A percentile compares a stretch with the other conserved stretches of the same genome.
Conservation (phyloP, 2,888 invertebrate genomes). For the Macrophya alboannulata region DNA sequence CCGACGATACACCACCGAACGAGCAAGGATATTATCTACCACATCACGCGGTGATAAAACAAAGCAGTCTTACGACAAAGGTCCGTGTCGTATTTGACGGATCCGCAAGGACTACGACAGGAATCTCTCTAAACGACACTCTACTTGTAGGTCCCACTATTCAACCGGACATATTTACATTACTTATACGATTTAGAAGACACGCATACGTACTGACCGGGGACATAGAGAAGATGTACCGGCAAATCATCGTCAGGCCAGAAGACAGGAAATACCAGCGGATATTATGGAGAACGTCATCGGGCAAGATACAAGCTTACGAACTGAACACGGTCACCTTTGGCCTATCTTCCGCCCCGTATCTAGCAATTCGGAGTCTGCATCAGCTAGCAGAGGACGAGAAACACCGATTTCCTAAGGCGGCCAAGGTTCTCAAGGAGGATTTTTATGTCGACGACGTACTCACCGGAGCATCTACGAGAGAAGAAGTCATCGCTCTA, state of each 20-base stretch:
- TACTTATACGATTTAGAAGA: constrained; percentile 23
- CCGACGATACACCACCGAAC: not conserved
- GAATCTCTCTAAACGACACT: not conserved
- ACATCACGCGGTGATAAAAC: constrained; percentile 17
- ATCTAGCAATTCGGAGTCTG: constrained; percentile 63
- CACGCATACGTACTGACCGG: not conserved
- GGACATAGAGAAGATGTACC: no score
- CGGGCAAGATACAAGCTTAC: constrained; percentile 56
- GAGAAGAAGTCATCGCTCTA: constrained; percentile 53
- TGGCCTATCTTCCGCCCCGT: constrained; percentile 63
- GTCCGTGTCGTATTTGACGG: no score
- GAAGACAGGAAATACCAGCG: constrained; percentile 36
- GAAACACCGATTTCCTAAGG: constrained; percentile 58
- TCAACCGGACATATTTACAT: not conserved
- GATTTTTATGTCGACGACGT: constrained; percentile 70
- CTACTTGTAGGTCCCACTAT: not conserved
- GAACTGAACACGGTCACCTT: constrained; percentile 62
- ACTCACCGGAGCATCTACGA: constrained; percentile 59
- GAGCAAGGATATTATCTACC: constrained; percentile 13
- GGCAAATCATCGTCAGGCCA: not conserved
- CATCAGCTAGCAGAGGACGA: constrained; percentile 64
- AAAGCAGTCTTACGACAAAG: not conserved
- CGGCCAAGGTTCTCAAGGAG: constrained; percentile 56
- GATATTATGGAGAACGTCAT: constrained; percentile 43
- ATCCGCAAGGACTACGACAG: not conserved